Conservation (phyloP, 2,113 vertebrate species). For the Epinephelus cyanopodus region DNA sequence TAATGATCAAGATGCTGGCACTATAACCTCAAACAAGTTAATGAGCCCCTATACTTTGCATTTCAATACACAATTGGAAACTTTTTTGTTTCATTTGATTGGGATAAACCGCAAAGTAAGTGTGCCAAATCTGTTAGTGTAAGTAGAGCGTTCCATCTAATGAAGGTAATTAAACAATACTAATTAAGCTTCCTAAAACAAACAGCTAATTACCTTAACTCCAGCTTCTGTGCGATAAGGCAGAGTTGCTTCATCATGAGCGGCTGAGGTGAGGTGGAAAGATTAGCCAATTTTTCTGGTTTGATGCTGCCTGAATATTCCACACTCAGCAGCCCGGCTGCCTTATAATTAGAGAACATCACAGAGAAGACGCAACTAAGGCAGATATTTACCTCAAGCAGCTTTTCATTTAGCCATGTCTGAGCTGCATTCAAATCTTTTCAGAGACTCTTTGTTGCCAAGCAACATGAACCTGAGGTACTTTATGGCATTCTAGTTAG, state of each 20-base stretch:
- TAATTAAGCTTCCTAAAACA: conserved; percentile 75
- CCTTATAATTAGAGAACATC: conserved; percentile 75
- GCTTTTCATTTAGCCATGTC: conserved; percentile 77
- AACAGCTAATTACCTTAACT: conserved; percentile 74
- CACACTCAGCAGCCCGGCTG: conserved; percentile 54
- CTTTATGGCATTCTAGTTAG: conserved; percentile 70
- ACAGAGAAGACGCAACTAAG: conserved; percentile 67
- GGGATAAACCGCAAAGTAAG: conserved; percentile 53
- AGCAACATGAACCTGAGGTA: conserved; percentile 79
- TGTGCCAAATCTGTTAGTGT: conserved; percentile 46
- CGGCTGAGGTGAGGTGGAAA: conserved; percentile 54
- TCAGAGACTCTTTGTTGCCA: conserved; percentile 82
- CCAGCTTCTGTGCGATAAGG: conserved; percentile 54
- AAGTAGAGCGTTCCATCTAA: conserved; percentile 68
- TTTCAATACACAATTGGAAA: not conserved
- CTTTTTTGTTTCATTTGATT: conserved; percentile 31
- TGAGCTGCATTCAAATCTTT: conserved; percentile 81
- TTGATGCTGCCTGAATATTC: conserved; percentile 60
- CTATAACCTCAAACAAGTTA: conserved; percentile 15
- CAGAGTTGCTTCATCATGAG: conserved; percentile 52
- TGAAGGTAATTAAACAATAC: conserved; percentile 80
- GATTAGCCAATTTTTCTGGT: conserved; percentile 50
- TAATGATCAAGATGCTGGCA: conserved; percentile 11
- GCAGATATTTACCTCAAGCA: conserved; percentile 78
- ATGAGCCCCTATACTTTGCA: not conserved